Base-by-base conservation (phyloP, 1,140 invertebrate genomes). In the Periplaneta americana region DNA sequence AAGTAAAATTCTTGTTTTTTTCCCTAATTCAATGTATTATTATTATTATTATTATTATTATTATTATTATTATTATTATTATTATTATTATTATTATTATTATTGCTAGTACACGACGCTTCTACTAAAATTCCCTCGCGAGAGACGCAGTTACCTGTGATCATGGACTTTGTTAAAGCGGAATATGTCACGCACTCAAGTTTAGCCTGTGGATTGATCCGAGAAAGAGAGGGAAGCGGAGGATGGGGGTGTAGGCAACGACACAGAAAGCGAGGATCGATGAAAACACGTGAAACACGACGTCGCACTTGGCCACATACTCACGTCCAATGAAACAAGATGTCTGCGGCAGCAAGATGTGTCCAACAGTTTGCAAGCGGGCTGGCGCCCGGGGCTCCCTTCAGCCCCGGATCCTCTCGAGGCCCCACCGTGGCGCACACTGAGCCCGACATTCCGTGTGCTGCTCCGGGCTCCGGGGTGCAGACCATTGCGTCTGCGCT, bases 41-140 rank as follows among this genome's bases (percentile, higher is more conserved):
- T 10, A 75, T 75, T 75, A 75, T 10, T 22, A 75, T 75, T 8
- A 22, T 75, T 22, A 22, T 8, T 10, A 76, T 76, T 76, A 76
- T 4, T 76, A 4, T 33, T 33, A 76, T 76, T 2, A 4, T 76
- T 75, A 75, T 75, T 28, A 75, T 76, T 75, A 75, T 75, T 75
- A 75, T 75, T 75, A 33, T 32, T 75, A 75, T 33, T 75, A 75
- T 75, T 32, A 75, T 17, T 75, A 75, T n/a, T 75, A 33, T 75
- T 33, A 33, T 32, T 75, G n/a, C n/a, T n/a, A n/a, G n/a, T n/a
- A n/a, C n/a, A n/a, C n/a, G n/a, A n/a, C n/a, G n/a, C n/a, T n/a
- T n/a, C n/a, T n/a, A n/a, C n/a, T n/a, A n/a, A n/a, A n/a, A n/a
- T n/a, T n/a, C n/a, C n/a, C n/a, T n/a, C n/a, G n/a, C n/a, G n/a